Base-by-base conservation (phyloP, 2,888 invertebrate genomes). In the Meloe dianella region DNA sequence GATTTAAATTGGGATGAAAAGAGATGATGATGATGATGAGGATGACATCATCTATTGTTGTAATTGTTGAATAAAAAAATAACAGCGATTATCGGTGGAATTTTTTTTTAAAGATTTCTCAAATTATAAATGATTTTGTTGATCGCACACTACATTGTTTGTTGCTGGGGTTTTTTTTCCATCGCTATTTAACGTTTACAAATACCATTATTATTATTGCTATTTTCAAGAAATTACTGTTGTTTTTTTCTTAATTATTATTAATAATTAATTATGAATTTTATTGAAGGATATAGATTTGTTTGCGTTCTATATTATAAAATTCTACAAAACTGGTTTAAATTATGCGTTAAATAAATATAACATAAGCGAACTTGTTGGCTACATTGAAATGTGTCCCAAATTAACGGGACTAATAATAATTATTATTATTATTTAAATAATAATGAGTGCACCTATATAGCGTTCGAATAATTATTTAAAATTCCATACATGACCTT, bases 11-110 rank as follows among this genome's bases (percentile, higher is more conserved):
- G 57, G 8, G 27, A 24, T 27, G 20, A 9, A 57, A 24, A 12
- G 6, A 57, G 29, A 27, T 9, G 57, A 57, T 9, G 27, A 27
- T 22, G 57, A 27, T 8, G 57, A 57, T 8, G 57, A 32, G 2
- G 30, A 67, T 67, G 67, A 67, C 67, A 67, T 67, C 67, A 67
- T 65, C 64, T 67, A 62, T 67, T 67, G 64, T 64, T 67, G 60
- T 61, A 35, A 60, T 35, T 32, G 24, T 29, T 32, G 20, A 12
- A 35, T 17, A 9, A 35, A 60, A 24, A n/a, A 38, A 35, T 24
- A 22, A 35, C 60, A 35, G 60, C 47, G 47, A 47, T 47, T 47
- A 47, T 47, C 47, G 20, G 20, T 20, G 47, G 47, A 47, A 47
- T 47, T 47, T 47, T 47, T 47, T 47, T 20, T 10, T n/a, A n/a